Evolutionary conservation across 2,888 invertebrate genomes (phyloP), one percentile per base, ranked within the genome.

Genomic region (Mayetiola destructor): DNA sequence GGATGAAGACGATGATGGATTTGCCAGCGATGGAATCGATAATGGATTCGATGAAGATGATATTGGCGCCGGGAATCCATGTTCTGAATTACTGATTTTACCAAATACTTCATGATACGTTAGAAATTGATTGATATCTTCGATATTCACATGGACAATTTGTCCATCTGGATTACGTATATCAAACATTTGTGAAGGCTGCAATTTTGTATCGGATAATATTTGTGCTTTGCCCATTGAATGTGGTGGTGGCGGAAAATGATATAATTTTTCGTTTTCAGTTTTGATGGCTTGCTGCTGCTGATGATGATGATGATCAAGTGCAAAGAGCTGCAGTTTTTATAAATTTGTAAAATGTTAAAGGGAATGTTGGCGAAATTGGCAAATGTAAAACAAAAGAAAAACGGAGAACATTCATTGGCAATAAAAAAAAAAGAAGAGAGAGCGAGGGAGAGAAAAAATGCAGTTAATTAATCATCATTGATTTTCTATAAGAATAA

Each of bases 71-170:
- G 35, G 21, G n/a, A 32, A 54, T 54, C 21, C 10, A 55, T 55
- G 16, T 23, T 35, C 32, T 2, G 30, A n/a, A 35, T 52, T 29
- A 30, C 56, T 21, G 56, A 84, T 70, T 66, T 84, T 84, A 29
- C 84, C 84, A 67, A 84, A 89, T 48, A 89, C 88, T 72, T 89
- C 89, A 67, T 89, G 89, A 72, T 89, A 89, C 39, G 88, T 87
- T 61, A 89, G 74, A 62, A 89, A 73, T 66, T 88, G 88, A 62
- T 88, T 88, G 57, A 89, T 78, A 66, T 89, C 89, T 68, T 89
- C 89, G 8, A 88, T 87, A 68, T 87, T 84, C 59, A 82, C 81
- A 74, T 85, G 85, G 2, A 85, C 81, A 3, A 85, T 81, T 16
- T 81, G 81, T 6, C 85, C 85, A 67, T 85, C 85, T 0, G 77